Base-by-base conservation (phyloP, 2,113 vertebrate genomes). In the Calyptommatus sinebrachiatus region DNA sequence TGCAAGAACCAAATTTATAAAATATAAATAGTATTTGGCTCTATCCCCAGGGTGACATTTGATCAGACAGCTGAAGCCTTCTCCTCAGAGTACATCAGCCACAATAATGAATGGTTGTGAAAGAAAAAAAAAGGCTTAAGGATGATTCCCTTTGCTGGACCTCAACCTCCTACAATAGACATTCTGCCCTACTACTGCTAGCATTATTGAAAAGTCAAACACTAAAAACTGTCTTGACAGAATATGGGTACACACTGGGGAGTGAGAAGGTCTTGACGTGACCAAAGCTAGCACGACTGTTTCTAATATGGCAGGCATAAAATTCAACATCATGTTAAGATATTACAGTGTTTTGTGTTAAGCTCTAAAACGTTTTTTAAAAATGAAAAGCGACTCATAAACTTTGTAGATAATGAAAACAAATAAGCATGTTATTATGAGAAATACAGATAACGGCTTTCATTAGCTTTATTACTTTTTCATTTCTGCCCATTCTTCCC, bases 1-100 rank as follows among this genome's bases (percentile, higher is more conserved):
- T 77, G 65, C 14, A 74, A 78, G 73, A 66, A 86, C 41, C 68
- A 65, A 84, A 80, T 77, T 68, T 70, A 80, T 81, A 71, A 72
- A 71, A 84, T 71, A 81, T n/a, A 73, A 85, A 73, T 2, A 85
- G 77, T 46, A 76, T 68, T 76, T 80, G 75, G 20, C 35, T 29
- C 62, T 76, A 61, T 63, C 63, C 71, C 21, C 71, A 69, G 75
- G 80, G 81, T 60, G 81, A 62, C 76, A 80, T 9, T 62, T 73
- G 73, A 79, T 71, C 29, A 50, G 31, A 72, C 71, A 79, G 68
- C 70, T 75, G 53, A 20, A 70, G 67, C 31, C 29, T 1, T 62
- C 62, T 72, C 71, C 84, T 50, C n/a, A 22, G 5, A 71, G 77
- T 66, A 67, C 48, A 53, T 65, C 31, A 31, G 70, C 45, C 28